Evolutionary conservation across 2,113 vertebrate species (phyloP).

Genomic region (Piaya cayana): DNA sequence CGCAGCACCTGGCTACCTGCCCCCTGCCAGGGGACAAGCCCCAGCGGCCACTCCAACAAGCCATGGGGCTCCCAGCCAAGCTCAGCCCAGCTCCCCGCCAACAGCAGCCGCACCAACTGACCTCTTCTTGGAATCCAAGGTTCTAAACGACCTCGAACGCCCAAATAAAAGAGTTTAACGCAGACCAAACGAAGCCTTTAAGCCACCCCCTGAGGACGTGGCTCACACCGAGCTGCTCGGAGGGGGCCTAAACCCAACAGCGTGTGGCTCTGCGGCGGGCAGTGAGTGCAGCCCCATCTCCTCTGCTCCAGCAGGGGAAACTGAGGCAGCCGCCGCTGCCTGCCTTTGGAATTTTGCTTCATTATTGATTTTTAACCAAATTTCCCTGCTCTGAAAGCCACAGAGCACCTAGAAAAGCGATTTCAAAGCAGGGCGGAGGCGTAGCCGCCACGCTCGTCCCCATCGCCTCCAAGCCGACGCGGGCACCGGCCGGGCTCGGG

Average conservation of each 20-base stretch:
- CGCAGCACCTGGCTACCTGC: not conserved
- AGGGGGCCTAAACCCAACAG: not conserved
- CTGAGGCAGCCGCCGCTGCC: slow-evolving; percentile 8
- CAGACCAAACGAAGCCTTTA: not conserved
- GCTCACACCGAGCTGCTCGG: not conserved
- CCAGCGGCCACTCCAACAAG: not conserved
- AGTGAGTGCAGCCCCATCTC: not conserved
- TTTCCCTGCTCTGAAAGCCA: not conserved
- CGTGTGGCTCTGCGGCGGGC: accelerated
- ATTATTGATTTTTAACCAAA: not conserved
- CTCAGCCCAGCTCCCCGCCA: not conserved
- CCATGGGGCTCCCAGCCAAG: accelerated
- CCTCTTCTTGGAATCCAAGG: not conserved
- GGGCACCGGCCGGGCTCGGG: not conserved
- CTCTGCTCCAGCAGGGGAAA: not conserved
- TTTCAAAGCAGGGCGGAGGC: not conserved
- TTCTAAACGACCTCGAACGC: not conserved
- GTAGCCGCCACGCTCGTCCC: accelerated
- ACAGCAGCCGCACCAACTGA: not conserved
- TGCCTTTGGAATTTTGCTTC: slow-evolving; percentile 15
- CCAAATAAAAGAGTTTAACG: slow-evolving; percentile 19
- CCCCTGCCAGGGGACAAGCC: not conserved
- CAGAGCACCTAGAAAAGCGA: not conserved
- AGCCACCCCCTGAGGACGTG: not conserved
- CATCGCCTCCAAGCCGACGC: not conserved